These are phyloP conservation scores for Sminthurides aquaticus DNA, from an alignment of 2,888 invertebrate genomes.

Conservation along the genomic window DNA sequence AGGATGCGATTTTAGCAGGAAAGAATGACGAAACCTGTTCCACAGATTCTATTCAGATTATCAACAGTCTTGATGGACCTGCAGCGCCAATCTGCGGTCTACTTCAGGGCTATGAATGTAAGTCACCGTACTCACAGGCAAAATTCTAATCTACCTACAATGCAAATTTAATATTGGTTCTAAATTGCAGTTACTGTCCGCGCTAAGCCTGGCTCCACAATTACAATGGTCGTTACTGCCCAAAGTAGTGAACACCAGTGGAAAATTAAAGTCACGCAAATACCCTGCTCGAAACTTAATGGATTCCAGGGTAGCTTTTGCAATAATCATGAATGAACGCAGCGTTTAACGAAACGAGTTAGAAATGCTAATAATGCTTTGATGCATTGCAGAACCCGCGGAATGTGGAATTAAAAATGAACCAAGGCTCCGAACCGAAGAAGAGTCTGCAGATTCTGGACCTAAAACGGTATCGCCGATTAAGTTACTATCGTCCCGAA, in stretches of 20 bases:
- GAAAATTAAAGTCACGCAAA: slow-evolving; percentile 34
- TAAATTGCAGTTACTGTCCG: slow-evolving; percentile 31
- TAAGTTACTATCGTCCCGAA: background rate
- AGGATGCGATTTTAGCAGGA: slow-evolving; percentile 32
- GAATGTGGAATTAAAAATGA: slow-evolving; percentile 32
- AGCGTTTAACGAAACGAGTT: too few relatives aligned
- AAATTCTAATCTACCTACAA: background rate
- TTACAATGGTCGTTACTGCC: slow-evolving; percentile 31
- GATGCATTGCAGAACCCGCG: too few relatives aligned
- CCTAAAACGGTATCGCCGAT: slow-evolving; percentile 15
- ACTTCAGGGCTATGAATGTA: slow-evolving; percentile 39
- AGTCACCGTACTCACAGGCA: slow-evolving; percentile 7
- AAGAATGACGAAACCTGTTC: slow-evolving; percentile 31
- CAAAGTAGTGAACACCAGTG: slow-evolving; percentile 37
- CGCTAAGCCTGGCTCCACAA: slow-evolving; percentile 17
- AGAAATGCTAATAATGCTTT: too few relatives aligned
- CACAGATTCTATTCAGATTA: slow-evolving; percentile 32
- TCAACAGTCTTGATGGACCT: slow-evolving; percentile 32
- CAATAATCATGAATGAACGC: slow-evolving; percentile 2
- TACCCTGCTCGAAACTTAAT: slow-evolving; percentile 28
- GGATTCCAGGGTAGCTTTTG: slow-evolving; percentile 26
- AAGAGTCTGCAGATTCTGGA: background rate
- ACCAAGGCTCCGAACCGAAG: background rate
- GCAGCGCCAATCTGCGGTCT: slow-evolving; percentile 37
- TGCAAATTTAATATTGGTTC: background rate